Evolutionary conservation across 2,797 vertebrate genomes (phyloP), one percentile per base, ranked within the genome.

Genomic region (Falco concolor): DNA sequence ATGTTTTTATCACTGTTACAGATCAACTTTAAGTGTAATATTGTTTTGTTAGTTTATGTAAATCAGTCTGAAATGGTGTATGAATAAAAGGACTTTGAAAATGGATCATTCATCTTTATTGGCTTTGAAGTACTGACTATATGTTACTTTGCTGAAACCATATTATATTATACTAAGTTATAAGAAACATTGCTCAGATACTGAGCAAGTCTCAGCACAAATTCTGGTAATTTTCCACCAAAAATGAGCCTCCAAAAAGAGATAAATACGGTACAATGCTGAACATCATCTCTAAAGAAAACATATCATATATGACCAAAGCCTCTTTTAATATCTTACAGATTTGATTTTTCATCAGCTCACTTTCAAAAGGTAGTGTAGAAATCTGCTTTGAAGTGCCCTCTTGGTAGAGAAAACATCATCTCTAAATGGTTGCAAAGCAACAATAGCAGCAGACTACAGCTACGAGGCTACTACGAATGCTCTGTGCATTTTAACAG

Each of bases 41-140:
- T 83, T 96, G 86, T 93, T 97, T 92, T 90, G 93, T 79, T 96
- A 89, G 81, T 92, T 95, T 94, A 97, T 96, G 92, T 68, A 96
- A 90, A 95, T 96, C 78, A 94, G 85, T 77, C 79, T 90, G 84
- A 76, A 93, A 89, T 76, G 84, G 32, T 75, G 28, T 44, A 56
- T 40, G 90, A 95, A 92, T 89, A 90, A 93, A 79, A 93, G 40
- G 74, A 93, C 87, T 84, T 87, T 77, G 67, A 93, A 72, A 95
- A 84, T 47, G 52, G 60, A 95, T 85, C 2, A 1, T 69, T 90
- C 75, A 53, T 80, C 56, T 80, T 94, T 90, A 93, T 92, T 95
- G 86, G 49, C 49, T 93, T 94, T 83, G 83, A 96, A 93, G 64
- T 82, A 82, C 27, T 47, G 52, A 60, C 17, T 64, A 61, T 69